Conservation (phyloP, 2,113 vertebrate species). For the Brevimyrus niger region DNA sequence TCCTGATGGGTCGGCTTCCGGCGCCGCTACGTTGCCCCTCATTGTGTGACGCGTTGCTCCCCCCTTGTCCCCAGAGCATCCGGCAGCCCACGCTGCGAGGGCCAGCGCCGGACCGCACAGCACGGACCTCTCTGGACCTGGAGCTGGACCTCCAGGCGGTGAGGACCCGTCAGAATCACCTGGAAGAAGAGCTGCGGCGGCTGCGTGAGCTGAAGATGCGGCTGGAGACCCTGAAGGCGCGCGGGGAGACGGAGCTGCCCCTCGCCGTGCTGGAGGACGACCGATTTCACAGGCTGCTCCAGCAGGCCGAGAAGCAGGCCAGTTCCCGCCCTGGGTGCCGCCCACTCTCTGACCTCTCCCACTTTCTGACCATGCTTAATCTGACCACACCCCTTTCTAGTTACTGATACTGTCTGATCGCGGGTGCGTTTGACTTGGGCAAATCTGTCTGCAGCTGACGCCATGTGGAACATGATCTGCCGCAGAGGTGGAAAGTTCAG, state of each 20-base stretch:
- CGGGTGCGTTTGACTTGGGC: too few species aligned
- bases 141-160: constrained; percentile 78
- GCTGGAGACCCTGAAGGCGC: constrained; percentile 65
- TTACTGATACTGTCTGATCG: neutral
- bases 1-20: neutral
- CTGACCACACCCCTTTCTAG: neutral
- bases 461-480: too few species aligned
- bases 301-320: constrained; percentile 72
- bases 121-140: constrained; percentile 71
- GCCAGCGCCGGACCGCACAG: constrained; percentile 42
- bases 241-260: constrained; percentile 62
- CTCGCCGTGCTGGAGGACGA: constrained; percentile 62
- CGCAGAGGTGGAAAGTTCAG: too few species aligned
- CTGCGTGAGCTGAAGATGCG: constrained; percentile 60
- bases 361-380: neutral
- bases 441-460: too few species aligned
- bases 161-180: constrained; percentile 63
- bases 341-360: neutral
- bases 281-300: constrained; percentile 66
- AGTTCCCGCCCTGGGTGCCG: neutral
- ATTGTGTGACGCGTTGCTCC: neutral
- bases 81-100: constrained; percentile 55
- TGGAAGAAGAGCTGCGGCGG: constrained; percentile 69
- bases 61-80: constrained; percentile 42
- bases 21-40: neutral